Conservation (phyloP, 2,797 vertebrate species). For the Sciurus carolinensis region DNA sequence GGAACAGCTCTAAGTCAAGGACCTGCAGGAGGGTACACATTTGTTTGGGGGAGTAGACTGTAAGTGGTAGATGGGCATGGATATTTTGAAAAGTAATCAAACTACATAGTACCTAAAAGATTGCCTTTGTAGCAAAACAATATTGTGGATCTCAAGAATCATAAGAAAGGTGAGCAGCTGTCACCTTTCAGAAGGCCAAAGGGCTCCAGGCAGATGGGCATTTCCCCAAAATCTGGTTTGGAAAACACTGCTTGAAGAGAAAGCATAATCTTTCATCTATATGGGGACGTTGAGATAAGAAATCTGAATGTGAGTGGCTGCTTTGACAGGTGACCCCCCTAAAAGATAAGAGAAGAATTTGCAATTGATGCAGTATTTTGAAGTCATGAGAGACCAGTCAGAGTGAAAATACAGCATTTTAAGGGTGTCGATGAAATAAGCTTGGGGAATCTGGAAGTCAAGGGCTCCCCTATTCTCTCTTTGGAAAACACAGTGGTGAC, state of each 20-base stretch:
- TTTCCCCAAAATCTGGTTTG: not conserved
- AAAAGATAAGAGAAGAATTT: conserved; percentile 49
- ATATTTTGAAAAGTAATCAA: not conserved
- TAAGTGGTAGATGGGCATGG: not conserved
- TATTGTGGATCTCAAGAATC: not conserved
- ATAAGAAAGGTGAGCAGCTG: not conserved
- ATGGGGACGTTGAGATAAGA: not conserved
- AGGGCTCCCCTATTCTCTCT: not conserved
- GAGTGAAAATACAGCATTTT: not conserved
- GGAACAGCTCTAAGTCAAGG: not conserved
- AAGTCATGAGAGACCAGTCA: not conserved
- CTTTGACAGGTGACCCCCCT: not conserved
- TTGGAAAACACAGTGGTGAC: not conserved
- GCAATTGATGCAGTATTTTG: not conserved
- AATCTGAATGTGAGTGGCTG: not conserved
- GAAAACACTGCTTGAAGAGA: not conserved
- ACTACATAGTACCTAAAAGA: not conserved
- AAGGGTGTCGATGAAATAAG: not conserved
- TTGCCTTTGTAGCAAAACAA: not conserved
- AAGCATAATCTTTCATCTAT: not conserved
- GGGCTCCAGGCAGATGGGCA: not conserved
- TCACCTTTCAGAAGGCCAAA: not conserved
- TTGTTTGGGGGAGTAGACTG: not conserved
- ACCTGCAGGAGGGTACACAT: not conserved
- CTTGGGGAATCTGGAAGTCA: not conserved